These are phyloP conservation scores for Sesamia nonagrioides DNA, from an alignment of 1,140 invertebrate genomes.

Conservation along the genomic window DNA sequence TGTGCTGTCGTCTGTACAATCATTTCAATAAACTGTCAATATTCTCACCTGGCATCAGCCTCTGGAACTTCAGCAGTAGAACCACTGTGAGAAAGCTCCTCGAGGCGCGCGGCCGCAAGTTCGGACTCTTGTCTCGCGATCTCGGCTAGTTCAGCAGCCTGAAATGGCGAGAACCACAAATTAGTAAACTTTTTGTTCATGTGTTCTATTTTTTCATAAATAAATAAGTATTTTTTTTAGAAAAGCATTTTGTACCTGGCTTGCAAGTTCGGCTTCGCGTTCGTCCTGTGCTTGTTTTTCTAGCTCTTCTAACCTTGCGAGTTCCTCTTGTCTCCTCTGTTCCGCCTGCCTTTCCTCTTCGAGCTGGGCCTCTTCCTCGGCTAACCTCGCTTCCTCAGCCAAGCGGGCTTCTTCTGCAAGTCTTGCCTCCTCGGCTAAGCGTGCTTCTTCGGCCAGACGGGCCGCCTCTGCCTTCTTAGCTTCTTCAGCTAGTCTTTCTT, in stretches of 20 bases:
- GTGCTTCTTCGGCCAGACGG: conserved; percentile 87
- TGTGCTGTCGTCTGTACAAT: too few relatives aligned
- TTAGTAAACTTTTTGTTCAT: background rate
- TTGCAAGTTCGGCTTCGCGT: conserved; percentile 88
- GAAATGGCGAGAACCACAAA: conserved; percentile 52
- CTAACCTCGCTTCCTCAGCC: conserved; percentile 82
- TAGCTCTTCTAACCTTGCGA: conserved; percentile 86
- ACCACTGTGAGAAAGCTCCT: conserved; percentile 88
- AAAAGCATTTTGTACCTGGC: conserved; percentile 77
- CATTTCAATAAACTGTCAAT: background rate
- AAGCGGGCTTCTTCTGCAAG: conserved; percentile 85
- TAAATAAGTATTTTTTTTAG: background rate
- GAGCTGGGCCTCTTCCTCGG: conserved; percentile 84
- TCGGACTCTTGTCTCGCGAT: conserved; percentile 89
- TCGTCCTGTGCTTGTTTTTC: conserved; percentile 88
- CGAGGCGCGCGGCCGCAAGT: conserved; percentile 88
- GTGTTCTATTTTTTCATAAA: background rate
- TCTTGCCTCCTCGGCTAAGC: conserved; percentile 79
- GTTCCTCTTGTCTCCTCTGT: conserved; percentile 88
- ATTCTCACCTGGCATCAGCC: conserved; percentile 71
- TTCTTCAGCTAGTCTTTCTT: conserved; percentile 85
- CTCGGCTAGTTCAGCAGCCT: conserved; percentile 89
- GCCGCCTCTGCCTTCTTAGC: conserved; percentile 88
- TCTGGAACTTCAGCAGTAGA: conserved; percentile 87
- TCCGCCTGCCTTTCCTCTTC: conserved; percentile 88